Percentiles rank a stretch among this genome's conserved stretches.
Conservation (phyloP, 2,888 invertebrate species). For the Abrostola tripartita region DNA sequence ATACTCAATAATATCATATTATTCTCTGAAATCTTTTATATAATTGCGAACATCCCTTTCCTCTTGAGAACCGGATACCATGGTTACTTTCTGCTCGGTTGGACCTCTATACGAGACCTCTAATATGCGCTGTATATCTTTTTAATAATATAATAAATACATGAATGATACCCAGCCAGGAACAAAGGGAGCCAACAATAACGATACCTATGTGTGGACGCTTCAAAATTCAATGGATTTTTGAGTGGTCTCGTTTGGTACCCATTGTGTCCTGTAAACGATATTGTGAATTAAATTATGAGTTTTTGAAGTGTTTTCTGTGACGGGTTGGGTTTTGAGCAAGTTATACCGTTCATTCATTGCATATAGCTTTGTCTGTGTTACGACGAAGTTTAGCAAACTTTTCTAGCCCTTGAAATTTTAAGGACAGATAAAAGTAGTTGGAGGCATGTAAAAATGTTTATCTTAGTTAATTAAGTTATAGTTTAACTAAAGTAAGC, state of each 20-base stretch:
- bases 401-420: too few species aligned
- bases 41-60: slow-evolving; percentile 50
- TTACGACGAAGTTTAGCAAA: too few species aligned
- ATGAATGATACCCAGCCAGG: slow-evolving; percentile 67
- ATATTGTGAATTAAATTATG: slow-evolving; percentile 55
- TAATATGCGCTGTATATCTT: slow-evolving; percentile 82
- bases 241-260: slow-evolving; percentile 47
- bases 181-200: slow-evolving; percentile 52
- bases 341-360: background rate
- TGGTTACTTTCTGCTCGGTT: slow-evolving; percentile 81
- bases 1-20: slow-evolving; percentile 6
- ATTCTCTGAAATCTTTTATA: slow-evolving; percentile 32
- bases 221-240: slow-evolving; percentile 52
- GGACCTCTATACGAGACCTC: slow-evolving; percentile 68
- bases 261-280: slow-evolving; percentile 47
- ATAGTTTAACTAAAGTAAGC: too few species aligned
- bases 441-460: too few species aligned
- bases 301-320: slow-evolving; percentile 35
- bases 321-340: slow-evolving; percentile 19
- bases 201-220: slow-evolving; percentile 43
- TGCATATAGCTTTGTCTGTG: background rate
- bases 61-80: slow-evolving; percentile 86
- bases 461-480: too few species aligned
- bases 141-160: slow-evolving; percentile 80
- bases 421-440: too few species aligned